phyloP scores from a whole-genome alignment of 2,888 invertebrate species.

The Hypolimnas misippus region DNA sequence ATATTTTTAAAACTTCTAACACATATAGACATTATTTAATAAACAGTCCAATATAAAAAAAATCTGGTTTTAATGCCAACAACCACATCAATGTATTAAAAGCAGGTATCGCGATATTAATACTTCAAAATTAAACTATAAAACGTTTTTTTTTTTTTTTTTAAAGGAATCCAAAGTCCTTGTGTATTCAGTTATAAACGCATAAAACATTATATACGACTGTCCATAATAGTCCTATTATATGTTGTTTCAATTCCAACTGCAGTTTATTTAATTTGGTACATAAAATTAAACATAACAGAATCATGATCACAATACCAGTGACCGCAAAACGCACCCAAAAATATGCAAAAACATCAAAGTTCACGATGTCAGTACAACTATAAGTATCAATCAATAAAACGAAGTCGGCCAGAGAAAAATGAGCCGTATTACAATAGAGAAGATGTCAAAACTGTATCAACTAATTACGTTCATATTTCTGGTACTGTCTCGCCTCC shows the following conservation, averaged over 20 bases:
- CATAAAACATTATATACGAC: neutral
- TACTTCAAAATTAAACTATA: too few relatives aligned
- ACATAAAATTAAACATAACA: conserved; percentile 4
- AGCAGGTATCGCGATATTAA: too few relatives aligned
- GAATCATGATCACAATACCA: conserved; percentile 29
- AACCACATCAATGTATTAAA: too few relatives aligned
- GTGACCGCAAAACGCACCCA: conserved; percentile 46
- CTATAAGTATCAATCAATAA: conserved; percentile 22
- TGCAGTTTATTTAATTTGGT: neutral
- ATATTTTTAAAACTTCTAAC: too few relatives aligned
- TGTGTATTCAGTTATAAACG: too few relatives aligned
- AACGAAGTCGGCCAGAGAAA: conserved; percentile 27
- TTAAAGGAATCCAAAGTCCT: too few relatives aligned
- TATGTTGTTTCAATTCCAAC: neutral
- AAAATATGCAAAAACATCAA: conserved; percentile 41
- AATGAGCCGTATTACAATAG: conserved; percentile 31
- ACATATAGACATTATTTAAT: too few relatives aligned
- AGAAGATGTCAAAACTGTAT: conserved; percentile 34
- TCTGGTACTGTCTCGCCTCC: conserved; percentile 34
- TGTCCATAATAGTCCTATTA: neutral
- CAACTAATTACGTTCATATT: conserved; percentile 19
- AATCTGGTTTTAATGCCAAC: too few relatives aligned
- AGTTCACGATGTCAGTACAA: conserved; percentile 29
- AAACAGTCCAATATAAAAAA: too few relatives aligned
- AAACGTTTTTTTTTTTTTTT: too few relatives aligned